Conservation (phyloP, 2,797 vertebrate species). For the Molossus alvarezi region DNA sequence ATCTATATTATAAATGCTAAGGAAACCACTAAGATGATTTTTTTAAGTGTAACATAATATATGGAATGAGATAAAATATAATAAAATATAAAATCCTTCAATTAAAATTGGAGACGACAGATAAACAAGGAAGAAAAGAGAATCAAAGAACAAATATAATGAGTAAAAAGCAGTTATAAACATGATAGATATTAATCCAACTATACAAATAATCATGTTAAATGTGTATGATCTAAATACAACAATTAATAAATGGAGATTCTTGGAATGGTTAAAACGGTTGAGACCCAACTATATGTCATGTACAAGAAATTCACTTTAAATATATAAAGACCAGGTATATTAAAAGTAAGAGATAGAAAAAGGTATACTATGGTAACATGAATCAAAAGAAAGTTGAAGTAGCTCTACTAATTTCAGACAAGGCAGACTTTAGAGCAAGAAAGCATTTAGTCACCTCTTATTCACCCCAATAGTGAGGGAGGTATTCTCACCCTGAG, state of each 20-base stretch:
- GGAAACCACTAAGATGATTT: neutral
- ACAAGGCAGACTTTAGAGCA: neutral
- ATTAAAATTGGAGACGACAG: neutral
- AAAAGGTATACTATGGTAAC: neutral
- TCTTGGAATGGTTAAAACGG: neutral
- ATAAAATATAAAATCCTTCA: neutral
- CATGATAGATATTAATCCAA: neutral
- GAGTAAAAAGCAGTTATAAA: neutral
- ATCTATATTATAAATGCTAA: neutral
- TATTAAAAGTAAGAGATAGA: neutral
- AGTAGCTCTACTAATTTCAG: neutral
- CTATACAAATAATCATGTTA: neutral
- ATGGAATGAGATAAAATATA: neutral
- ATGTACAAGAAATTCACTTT: conserved; percentile 15
- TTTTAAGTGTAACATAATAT: neutral
- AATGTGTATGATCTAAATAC: neutral
- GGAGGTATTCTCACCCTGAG: neutral
- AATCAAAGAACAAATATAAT: neutral
- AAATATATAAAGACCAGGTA: neutral
- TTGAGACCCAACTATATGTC: neutral
- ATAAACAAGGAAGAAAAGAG: neutral
- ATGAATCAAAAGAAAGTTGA: neutral
- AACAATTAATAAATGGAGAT: neutral
- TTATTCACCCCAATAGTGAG: neutral
- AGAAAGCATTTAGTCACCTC: neutral